Evolutionary conservation across 1,140 invertebrate species (phyloP), one percentile per base, ranked within the genome.

Genomic region (Coptotermes formosanus): DNA sequence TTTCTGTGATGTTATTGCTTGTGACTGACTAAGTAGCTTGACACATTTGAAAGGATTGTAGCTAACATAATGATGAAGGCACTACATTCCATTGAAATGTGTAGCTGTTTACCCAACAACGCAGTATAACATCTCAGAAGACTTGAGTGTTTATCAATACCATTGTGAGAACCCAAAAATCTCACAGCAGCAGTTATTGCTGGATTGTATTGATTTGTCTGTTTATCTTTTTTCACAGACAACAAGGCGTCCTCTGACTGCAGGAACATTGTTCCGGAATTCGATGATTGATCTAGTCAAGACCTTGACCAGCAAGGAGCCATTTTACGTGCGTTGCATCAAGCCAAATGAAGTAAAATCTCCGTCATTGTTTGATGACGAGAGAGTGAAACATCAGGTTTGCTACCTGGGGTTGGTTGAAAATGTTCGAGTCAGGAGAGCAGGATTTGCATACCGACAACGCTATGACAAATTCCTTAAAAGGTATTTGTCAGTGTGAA

Each of bases 321-420:
- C 98, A 2, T 98, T 97, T 91, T 99, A 99, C 92, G 97, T 99
- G n/a, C 94, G 98, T 82, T 99, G 97, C 90, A 95, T 98, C 87
- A 99, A 99, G 90, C 98, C 98, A 21, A 99, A 99, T 90, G 97
- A 98, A 88, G 93, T 96, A 16, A 99, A 99, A 92, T 96, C 96
- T 83, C 95, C 98, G 0, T 93, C 93, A 85, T 91, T 94, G 48
- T 97, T 98, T 91, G 95, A 98, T 89, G 91, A 94, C 88, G 92
- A 95, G 88, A 92, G 97, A 89, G 96, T 98, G 3, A 92, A 94
- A 87, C 98, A 99, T 93, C 98, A 99, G 92, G 96, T 97, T 25
- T 93, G 95, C 86, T 99, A 99, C 91, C 92, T 99, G 32, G 97
- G 97, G 6, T 92, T 99, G 7, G 92, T 99, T 52, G 98, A 99